These are phyloP conservation scores for Automeris io DNA, from an alignment of 2,888 invertebrate species.

Conservation along the genomic window DNA sequence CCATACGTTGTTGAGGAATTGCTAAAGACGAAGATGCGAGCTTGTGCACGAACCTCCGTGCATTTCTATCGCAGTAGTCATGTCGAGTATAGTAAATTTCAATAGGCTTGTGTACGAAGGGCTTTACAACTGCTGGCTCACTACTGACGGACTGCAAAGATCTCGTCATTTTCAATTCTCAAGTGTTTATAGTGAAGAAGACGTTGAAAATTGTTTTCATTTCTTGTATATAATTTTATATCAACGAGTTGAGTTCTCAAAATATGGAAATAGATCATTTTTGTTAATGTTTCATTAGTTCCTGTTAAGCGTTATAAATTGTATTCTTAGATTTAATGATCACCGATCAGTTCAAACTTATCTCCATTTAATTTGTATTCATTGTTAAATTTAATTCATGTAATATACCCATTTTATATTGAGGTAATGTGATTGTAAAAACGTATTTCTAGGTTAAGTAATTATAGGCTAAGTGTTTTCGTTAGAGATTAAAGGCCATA, in stretches of 20 bases:
- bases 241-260: constrained; percentile 24
- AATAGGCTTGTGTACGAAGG: no score
- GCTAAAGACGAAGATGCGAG: no score
- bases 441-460: constrained; percentile 54
- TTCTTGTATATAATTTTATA: constrained; percentile 65
- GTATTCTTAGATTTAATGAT: constrained; percentile 32
- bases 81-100: no score
- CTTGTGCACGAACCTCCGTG: no score
- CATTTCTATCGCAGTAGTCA: no score
- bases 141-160: neutral
- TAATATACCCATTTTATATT: constrained; percentile 58
- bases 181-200: constrained; percentile 24
- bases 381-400: constrained; percentile 26
- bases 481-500: constrained; percentile 63
- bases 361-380: constrained; percentile 17
- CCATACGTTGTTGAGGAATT: no score
- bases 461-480: constrained; percentile 54
- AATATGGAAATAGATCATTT: constrained; percentile 27
- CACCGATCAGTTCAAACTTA: constrained; percentile 55
- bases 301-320: constrained; percentile 38
- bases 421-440: constrained; percentile 55
- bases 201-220: constrained; percentile 45
- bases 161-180: neutral
- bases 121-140: no score
- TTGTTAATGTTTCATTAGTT: constrained; percentile 45